These are phyloP conservation scores for Sparus aurata DNA, from an alignment of 2,797 vertebrate genomes.

Conservation along the genomic window DNA sequence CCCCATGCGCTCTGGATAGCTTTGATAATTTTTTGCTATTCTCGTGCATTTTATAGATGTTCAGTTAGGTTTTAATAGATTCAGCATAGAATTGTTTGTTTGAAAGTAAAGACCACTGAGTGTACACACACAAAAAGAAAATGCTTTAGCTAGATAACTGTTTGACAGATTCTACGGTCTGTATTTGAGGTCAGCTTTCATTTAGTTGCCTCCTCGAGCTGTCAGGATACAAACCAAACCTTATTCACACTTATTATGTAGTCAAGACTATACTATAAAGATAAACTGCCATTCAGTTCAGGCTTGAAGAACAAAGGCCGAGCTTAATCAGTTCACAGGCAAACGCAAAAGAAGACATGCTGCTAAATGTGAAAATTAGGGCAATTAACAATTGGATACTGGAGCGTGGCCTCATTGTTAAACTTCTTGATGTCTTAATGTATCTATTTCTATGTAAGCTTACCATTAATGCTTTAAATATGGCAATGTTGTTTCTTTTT, in stretches of 20 bases:
- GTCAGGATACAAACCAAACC: neutral
- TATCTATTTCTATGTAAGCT: conserved; percentile 14
- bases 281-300: conserved; percentile 15
- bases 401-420: conserved; percentile 59
- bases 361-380: conserved; percentile 70
- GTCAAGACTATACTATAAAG: neutral
- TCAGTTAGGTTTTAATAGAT: neutral
- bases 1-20: neutral
- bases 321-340: conserved; percentile 55
- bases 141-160: neutral
- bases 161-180: neutral
- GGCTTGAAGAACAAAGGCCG: conserved; percentile 14
- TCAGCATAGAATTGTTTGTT: neutral
- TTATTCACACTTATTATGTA: neutral
- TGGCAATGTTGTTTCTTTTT: neutral
- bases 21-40: neutral
- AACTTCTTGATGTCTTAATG: conserved; percentile 33
- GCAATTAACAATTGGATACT: conserved; percentile 52
- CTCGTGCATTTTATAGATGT: too few species aligned
- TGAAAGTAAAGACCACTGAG: neutral
- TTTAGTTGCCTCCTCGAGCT: neutral
- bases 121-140: neutral
- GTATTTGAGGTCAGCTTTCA: neutral
- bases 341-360: conserved; percentile 50
- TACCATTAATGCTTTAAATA: conserved; percentile 2